These are phyloP conservation scores for Bolborhynchus lineola DNA, from an alignment of 2,113 vertebrate genomes.

Conservation along the genomic window DNA sequence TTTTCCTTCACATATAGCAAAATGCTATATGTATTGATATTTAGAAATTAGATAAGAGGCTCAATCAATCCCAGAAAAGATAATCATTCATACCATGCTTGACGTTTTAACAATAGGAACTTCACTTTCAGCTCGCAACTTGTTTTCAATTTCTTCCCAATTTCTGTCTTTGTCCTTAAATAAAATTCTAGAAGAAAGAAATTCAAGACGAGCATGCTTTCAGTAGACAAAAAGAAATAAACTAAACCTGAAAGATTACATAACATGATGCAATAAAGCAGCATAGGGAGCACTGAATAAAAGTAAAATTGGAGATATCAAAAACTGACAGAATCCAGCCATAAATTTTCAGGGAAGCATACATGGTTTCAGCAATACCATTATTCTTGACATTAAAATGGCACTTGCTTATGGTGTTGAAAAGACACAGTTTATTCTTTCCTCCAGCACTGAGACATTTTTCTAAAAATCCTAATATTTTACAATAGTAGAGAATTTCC, in stretches of 20 bases:
- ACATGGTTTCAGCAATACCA: not conserved
- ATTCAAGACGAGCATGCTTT: not conserved
- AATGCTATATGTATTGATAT: not conserved
- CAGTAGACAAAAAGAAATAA: not conserved
- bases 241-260: not conserved
- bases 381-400: not conserved
- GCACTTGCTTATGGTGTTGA: not conserved
- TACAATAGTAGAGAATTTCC: not conserved
- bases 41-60: not conserved
- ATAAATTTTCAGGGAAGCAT: not conserved
- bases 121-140: slow-evolving; percentile 90
- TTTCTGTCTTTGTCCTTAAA: slow-evolving; percentile 98
- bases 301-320: not conserved
- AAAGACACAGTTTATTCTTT: not conserved
- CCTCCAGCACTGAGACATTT: not conserved
- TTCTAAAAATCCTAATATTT: not conserved
- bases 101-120: slow-evolving; percentile 94
- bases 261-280: not conserved
- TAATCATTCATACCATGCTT: slow-evolving; percentile 85
- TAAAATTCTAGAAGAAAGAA: slow-evolving; percentile 84
- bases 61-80: not conserved
- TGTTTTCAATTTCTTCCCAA: slow-evolving; percentile 96
- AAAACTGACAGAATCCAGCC: not conserved
- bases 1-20: not conserved
- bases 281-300: not conserved